Base-by-base conservation (phyloP, 2,797 vertebrate genomes). In the Siniperca obscura region DNA sequence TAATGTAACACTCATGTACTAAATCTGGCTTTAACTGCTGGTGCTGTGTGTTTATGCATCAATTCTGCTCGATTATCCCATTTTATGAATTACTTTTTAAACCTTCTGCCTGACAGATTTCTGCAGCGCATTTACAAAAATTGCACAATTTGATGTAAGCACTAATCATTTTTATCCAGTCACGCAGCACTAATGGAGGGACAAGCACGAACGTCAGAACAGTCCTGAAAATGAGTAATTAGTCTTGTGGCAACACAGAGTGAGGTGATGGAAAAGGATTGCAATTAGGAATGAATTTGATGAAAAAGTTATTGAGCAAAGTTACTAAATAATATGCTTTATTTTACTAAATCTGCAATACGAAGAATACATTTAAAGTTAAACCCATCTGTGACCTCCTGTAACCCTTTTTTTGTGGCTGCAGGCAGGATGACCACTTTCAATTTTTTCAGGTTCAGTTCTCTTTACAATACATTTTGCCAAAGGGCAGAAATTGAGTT, bases 131-230 rank as follows among this genome's bases (percentile, higher is more conserved):
- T 84, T 88, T 85, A 72, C 46, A 84, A 74, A 78, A 88, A 79
- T 10, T 5, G 50, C 80, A 17, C 75, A 68, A 46, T 84, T 79
- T 88, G 68, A 84, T 78, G 50, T 70, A 48, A 69, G 80, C 56
- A 40, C 86, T 85, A 87, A 90, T 91, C 78, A 86, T 78, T 90
- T 62, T 79, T 61, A 86, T 76, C 69, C 83, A 81, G 83, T 81
- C 82, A 82, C 2, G 64, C 89, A 81, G 85, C 81, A 81, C 89
- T 87, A 92, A 89, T 87, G 73, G 71, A 82, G 48, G 72, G 70
- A 85, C 81, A 81, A 80, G 84, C 84, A 83, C 9, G 60, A 81
- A 70, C n/a, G 30, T 72, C 57, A 67, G 34, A 83, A 70, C 57
- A 72, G 65, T 74, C 22, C 80, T 79, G 60, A 74, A 85, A 87